These are phyloP conservation scores for Sussaba pulchella DNA, from an alignment of 2,888 invertebrate species.

Conservation along the genomic window DNA sequence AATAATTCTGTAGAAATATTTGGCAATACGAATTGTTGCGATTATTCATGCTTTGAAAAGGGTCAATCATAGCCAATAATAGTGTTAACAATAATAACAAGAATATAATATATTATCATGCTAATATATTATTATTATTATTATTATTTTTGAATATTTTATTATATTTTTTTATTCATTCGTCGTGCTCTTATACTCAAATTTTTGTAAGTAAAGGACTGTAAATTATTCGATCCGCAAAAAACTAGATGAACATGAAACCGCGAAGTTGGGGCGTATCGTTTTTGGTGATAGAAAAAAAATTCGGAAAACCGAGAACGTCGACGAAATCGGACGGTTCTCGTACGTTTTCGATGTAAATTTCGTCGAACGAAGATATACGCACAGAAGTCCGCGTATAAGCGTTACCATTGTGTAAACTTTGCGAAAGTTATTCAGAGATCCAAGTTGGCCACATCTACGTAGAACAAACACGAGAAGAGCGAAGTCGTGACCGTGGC, in stretches of 20 bases:
- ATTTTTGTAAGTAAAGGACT: no score
- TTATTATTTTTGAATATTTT: not conserved
- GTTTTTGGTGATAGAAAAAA: conserved; percentile 16
- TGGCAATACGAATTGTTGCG: no score
- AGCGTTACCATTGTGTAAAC: conserved; percentile 66
- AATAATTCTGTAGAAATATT: no score
- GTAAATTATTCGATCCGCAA: no score
- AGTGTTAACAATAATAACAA: no score
- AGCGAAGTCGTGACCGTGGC: conserved; percentile 26
- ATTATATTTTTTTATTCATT: no score
- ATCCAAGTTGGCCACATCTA: conserved; percentile 55
- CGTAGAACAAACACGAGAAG: conserved; percentile 62
- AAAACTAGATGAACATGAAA: not conserved
- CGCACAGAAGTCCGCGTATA: conserved; percentile 49
- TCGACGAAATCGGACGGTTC: conserved; percentile 44
- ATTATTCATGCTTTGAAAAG: no score
- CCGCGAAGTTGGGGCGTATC: not conserved
- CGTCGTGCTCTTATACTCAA: no score
- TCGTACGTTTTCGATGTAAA: conserved; percentile 63
- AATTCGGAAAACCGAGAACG: conserved; percentile 50
- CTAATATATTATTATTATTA: not conserved
- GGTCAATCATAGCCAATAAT: no score
- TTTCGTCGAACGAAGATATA: conserved; percentile 57
- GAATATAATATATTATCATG: not conserved
- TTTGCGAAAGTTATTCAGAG: conserved; percentile 62